A percentile compares a stretch with the other conserved stretches of the same genome.
Evolutionary conservation across 2,113 vertebrate species (phyloP).

Genomic region (Paramormyrops kingsleyae): DNA sequence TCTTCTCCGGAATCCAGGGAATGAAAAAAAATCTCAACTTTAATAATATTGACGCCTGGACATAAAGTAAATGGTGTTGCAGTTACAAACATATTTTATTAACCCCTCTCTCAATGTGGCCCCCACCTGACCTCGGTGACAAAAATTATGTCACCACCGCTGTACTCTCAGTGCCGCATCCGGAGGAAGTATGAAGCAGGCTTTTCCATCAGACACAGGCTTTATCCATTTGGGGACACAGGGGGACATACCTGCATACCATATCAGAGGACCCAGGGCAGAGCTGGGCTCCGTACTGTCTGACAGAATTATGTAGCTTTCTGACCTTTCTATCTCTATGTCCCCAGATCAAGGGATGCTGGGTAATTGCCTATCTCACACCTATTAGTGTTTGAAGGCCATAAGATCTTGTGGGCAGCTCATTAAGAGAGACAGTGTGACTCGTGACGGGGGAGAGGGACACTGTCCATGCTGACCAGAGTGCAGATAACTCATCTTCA

Average conservation of each 20-base stretch:
- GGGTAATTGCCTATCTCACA: slow-evolving; percentile 50
- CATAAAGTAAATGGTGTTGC: no score
- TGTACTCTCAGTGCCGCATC: not conserved
- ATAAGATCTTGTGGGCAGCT: slow-evolving; percentile 23
- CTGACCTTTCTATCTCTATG: slow-evolving; percentile 48
- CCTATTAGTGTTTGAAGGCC: slow-evolving; percentile 40
- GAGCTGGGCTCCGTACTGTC: slow-evolving; percentile 44
- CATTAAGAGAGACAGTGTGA: slow-evolving; percentile 31
- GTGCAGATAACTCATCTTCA: slow-evolving; percentile 10
- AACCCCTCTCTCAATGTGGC: not conserved
- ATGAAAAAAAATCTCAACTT: not conserved
- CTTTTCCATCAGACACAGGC: slow-evolving; percentile 38
- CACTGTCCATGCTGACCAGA: not conserved
- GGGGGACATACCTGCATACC: slow-evolving; percentile 34
- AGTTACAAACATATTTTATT: no score
- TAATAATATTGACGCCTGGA: not conserved
- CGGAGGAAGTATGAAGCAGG: not conserved
- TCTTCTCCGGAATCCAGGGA: not conserved
- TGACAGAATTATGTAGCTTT: slow-evolving; percentile 47
- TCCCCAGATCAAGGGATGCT: slow-evolving; percentile 42
- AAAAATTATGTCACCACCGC: not conserved
- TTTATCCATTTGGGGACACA: slow-evolving; percentile 32
- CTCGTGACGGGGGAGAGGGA: slow-evolving; percentile 9
- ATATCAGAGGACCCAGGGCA: slow-evolving; percentile 40
- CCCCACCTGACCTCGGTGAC: not conserved